Conservation (phyloP, 2,888 invertebrate species). For the Cheilosia impressa region DNA sequence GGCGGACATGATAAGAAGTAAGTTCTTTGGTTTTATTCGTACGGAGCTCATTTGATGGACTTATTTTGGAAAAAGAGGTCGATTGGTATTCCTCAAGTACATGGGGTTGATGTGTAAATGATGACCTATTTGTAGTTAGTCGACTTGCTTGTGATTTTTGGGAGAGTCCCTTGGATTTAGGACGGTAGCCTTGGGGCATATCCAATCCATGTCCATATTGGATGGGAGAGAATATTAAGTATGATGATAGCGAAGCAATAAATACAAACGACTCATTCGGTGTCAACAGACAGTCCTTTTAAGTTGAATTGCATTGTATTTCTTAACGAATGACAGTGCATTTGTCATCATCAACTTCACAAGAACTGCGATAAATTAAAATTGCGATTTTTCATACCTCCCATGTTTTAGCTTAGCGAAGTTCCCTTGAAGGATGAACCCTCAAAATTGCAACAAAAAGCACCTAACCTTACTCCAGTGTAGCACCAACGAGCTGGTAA, state of each 20-base stretch:
- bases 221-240: too few species aligned
- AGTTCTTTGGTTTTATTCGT: slow-evolving; percentile 9
- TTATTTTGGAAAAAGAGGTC: slow-evolving; percentile 18
- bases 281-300: neutral
- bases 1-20: slow-evolving; percentile 38
- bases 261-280: too few species aligned
- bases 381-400: slow-evolving; percentile 13
- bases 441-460: slow-evolving; percentile 15
- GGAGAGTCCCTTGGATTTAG: too few species aligned
- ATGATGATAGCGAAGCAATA: too few species aligned
- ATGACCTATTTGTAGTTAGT: slow-evolving; percentile 41
- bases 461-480: slow-evolving; percentile 27
- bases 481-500: slow-evolving; percentile 29
- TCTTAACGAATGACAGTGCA: neutral
- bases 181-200: slow-evolving; percentile 3
- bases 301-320: neutral
- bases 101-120: slow-evolving; percentile 42
- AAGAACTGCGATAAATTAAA: slow-evolving; percentile 17
- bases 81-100: slow-evolving; percentile 17
- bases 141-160: too few species aligned
- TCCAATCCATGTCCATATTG: neutral
- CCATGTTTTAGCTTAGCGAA: slow-evolving; percentile 4
- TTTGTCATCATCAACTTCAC: slow-evolving; percentile 2
- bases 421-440: slow-evolving; percentile 16
- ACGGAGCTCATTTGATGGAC: slow-evolving; percentile 32